Evolutionary conservation across 2,113 vertebrate genomes (phyloP).

Genomic region (Irena cyanogastra): DNA sequence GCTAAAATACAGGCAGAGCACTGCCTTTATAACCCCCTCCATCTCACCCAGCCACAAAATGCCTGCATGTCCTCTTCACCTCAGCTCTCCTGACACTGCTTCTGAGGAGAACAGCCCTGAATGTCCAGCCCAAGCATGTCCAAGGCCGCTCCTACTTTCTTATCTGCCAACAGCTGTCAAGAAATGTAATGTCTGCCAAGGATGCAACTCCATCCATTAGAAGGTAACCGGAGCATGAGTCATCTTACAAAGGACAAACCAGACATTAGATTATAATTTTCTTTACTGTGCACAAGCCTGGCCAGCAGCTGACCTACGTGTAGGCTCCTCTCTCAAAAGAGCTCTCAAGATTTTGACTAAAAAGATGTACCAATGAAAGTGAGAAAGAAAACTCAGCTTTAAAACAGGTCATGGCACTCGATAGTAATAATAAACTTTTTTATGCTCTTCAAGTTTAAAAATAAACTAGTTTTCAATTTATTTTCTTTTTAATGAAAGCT

Average conservation of each 20-base stretch:
- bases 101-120: neutral
- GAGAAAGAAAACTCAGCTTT: neutral
- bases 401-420: rapidly evolving
- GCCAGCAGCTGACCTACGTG: neutral
- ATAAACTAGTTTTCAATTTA: neutral
- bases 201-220: neutral
- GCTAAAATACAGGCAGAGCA: neutral
- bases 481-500: neutral
- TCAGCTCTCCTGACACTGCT: neutral
- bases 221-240: neutral
- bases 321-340: neutral
- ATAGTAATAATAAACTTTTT: neutral
- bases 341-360: neutral
- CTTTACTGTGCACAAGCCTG: neutral
- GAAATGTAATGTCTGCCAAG: neutral
- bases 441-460: neutral
- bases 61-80: rapidly evolving
- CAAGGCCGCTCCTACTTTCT: neutral
- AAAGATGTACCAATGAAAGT: neutral
- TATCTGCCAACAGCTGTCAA: neutral
- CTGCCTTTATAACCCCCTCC: neutral
- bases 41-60: neutral
- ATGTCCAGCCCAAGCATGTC: neutral
- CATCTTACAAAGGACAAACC: neutral
- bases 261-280: neutral